Evolutionary conservation across 2,113 vertebrate species (phyloP), one percentile per base, ranked within the genome.

Genomic region (Phaethornis superciliosus): DNA sequence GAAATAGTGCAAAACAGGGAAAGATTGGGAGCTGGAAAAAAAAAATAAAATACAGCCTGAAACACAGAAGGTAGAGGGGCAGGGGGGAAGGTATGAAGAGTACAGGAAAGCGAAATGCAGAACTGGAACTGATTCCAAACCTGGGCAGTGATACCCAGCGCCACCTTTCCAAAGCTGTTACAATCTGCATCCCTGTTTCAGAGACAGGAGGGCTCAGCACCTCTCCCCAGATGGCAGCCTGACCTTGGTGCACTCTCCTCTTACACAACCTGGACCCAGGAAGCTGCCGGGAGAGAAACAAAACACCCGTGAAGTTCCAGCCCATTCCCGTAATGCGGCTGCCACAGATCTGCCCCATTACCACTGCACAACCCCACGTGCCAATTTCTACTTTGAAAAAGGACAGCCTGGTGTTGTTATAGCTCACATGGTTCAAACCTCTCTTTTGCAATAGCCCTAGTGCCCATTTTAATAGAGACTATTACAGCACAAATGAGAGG

Each of bases 401-500:
- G 93, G 89, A 89, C 30, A 5, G 44, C 3, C 40, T 40, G 40
- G 6, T 10, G 81, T 19, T 65, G 78, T 55, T 64, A n/a, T 0
- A 69, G 77, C 70, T 85, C 88, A 20, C 7, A 5, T 18, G 42
- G 63, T 47, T 47, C 59, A 60, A 49, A 83, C 28, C 59, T 71
- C 80, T 84, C 74, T 70, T 94, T 59, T 58, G 72, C 82, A 62
- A 56, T 3, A 87, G 68, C 79, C 52, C 40, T 4, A 26, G 47
- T 56, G 15, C 77, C 55, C 67, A 4, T 63, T 94, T 96, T 87
- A 94, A 91, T 63, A 84, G 90, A 63, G 92, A 79, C 87, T 64
- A 47, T 93, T 90, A 87, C 3, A 2, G 93, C 94, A 83, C 11
- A 94, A 96, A 86, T 4, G 93, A 96, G 93, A 95, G 93, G 63